These are phyloP conservation scores for Isurus oxyrinchus DNA, from an alignment of 2,113 vertebrate species.

Conservation along the genomic window DNA sequence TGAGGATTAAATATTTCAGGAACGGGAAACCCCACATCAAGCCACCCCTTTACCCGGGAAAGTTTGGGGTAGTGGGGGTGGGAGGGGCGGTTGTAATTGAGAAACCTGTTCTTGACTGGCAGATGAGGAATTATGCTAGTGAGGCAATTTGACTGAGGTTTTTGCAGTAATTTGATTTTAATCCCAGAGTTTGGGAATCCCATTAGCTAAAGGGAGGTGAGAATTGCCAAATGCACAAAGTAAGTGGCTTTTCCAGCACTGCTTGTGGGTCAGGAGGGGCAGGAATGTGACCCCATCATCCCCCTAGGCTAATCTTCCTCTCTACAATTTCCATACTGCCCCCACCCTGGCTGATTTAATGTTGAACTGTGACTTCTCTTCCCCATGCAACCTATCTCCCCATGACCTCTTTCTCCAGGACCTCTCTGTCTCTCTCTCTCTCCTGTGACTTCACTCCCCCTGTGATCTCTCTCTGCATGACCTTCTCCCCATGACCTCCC, in stretches of 20 bases:
- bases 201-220: not conserved
- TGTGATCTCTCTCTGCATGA: not conserved
- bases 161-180: not conserved
- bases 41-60: no score
- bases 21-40: not conserved
- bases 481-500: not conserved
- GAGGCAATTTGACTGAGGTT: not conserved
- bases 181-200: not conserved
- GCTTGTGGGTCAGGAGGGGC: not conserved
- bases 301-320: not conserved
- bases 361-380: not conserved
- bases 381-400: not conserved
- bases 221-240: not conserved
- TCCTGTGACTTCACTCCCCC: not conserved
- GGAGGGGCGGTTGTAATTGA: not conserved
- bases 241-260: not conserved
- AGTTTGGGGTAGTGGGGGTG: not conserved
- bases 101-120: not conserved
- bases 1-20: not conserved
- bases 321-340: not conserved
- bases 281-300: not conserved
- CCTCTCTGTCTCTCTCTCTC: not conserved
- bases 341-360: not conserved
- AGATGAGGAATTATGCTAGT: not conserved
- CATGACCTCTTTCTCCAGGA: not conserved